Evolutionary conservation across 1,140 invertebrate genomes (phyloP).

Genomic region (Drosophila eugracilis): DNA sequence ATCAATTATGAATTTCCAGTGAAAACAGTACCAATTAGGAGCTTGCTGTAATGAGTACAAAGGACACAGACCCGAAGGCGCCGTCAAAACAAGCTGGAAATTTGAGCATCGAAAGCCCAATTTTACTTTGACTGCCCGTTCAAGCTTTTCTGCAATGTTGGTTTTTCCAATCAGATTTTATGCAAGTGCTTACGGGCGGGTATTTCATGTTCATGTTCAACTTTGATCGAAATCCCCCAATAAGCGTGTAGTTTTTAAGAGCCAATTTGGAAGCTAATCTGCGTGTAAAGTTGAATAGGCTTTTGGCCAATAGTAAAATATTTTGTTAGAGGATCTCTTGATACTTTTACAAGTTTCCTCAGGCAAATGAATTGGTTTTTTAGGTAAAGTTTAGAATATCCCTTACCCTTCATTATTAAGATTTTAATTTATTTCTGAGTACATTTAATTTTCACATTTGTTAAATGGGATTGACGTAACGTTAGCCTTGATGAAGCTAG

Average conservation of each 20-base stretch:
- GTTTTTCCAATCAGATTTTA: not conserved
- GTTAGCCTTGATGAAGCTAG: no score
- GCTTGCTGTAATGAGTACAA: conserved; percentile 17
- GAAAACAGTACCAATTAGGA: conserved; percentile 45
- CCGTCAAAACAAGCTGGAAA: conserved; percentile 2
- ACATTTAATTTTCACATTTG: no score
- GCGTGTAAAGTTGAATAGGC: not conserved
- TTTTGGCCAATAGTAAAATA: no score
- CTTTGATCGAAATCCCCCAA: not conserved
- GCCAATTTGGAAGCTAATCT: not conserved
- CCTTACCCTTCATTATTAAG: no score
- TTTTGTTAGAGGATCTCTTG: no score
- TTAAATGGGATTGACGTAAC: no score
- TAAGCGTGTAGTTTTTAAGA: not conserved
- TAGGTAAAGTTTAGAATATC: no score
- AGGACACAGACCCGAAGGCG: conserved; percentile 2
- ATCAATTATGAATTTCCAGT: conserved; percentile 33
- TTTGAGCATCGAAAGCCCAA: not conserved
- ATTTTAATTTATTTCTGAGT: no score
- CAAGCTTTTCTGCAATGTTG: no score
- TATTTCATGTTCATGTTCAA: not conserved
- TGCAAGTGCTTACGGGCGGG: not conserved
- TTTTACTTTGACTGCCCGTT: no score
- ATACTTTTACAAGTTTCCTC: no score
- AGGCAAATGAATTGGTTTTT: no score